phyloP scores from a whole-genome alignment of 1,140 invertebrate species.

The Tetramorium alpestre region DNA sequence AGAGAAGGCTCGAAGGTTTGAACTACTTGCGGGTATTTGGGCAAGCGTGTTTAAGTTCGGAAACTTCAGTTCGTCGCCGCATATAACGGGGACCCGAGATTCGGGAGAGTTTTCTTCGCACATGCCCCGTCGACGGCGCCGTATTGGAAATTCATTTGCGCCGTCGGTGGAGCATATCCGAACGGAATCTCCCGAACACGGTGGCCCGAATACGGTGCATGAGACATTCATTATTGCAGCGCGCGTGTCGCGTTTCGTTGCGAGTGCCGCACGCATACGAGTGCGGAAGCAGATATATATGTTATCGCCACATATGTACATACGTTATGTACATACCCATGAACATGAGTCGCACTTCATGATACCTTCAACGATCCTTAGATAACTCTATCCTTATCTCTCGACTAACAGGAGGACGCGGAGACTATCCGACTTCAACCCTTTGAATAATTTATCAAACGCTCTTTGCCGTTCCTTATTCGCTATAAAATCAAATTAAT shows the following conservation, averaged over 20 bases:
- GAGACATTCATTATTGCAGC: conserved; percentile 36
- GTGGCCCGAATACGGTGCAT: conserved; percentile 31
- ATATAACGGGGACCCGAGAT: conserved; percentile 19
- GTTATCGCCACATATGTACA: conserved; percentile 55
- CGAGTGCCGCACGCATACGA: conserved; percentile 38
- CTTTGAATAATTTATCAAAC: conserved; percentile 15
- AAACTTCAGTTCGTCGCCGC: conserved; percentile 20
- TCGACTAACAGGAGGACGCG: conserved; percentile 61
- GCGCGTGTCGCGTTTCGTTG: conserved; percentile 30
- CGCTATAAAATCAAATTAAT: not conserved
- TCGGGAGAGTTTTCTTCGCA: conserved; percentile 34
- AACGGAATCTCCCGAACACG: conserved; percentile 31
- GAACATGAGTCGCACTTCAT: conserved; percentile 55
- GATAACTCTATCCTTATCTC: conserved; percentile 57
- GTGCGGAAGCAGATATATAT: conserved; percentile 29
- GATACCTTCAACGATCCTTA: conserved; percentile 68
- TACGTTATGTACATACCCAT: conserved; percentile 61
- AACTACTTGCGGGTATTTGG: conserved; percentile 18
- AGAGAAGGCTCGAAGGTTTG: not conserved
- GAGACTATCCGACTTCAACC: conserved; percentile 8
- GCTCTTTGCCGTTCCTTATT: not conserved
- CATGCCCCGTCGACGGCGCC: not conserved
- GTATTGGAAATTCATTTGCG: conserved; percentile 41
- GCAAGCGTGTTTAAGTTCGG: conserved; percentile 40
- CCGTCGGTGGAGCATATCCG: not conserved